Conservation (phyloP, 1,140 invertebrate species). For the Lucilia cuprina region DNA sequence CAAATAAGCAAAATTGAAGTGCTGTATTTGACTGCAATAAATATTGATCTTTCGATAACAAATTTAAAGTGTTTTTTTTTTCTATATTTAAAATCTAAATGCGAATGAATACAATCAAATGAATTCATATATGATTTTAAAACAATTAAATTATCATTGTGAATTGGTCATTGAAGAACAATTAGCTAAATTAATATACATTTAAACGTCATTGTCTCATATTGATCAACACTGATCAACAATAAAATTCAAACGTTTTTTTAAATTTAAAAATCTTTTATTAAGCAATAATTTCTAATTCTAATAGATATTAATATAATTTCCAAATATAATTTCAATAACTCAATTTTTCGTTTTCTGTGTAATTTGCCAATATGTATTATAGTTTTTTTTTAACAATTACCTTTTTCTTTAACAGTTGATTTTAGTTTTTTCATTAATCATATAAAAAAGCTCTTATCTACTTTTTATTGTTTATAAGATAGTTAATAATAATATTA, state of each 20-base stretch:
- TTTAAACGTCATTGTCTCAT: too few species aligned
- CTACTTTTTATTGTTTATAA: background rate
- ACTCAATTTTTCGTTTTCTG: too few species aligned
- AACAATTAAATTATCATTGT: slow-evolving; percentile 5
- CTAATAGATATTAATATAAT: too few species aligned
- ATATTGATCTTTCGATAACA: background rate
- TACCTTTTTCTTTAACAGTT: background rate
- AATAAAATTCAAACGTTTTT: too few species aligned
- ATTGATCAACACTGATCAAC: too few species aligned
- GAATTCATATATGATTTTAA: background rate
- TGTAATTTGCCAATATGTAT: background rate
- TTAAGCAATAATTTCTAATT: too few species aligned
- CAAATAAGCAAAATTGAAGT: background rate
- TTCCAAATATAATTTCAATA: too few species aligned
- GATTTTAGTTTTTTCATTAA: background rate
- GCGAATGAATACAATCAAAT: background rate
- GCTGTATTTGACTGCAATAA: background rate
- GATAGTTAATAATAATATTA: background rate
- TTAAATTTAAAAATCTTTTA: too few species aligned
- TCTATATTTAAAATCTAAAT: background rate
- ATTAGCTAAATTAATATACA: too few species aligned
- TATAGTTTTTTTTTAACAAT: background rate
- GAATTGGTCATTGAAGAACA: background rate
- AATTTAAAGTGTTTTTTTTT: background rate
- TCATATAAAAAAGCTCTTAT: background rate